A percentile compares a stretch with the other conserved stretches of the same genome.
These are phyloP conservation scores for Microctonus aethiopoides DNA, from an alignment of 2,888 invertebrate genomes.

Conservation along the genomic window DNA sequence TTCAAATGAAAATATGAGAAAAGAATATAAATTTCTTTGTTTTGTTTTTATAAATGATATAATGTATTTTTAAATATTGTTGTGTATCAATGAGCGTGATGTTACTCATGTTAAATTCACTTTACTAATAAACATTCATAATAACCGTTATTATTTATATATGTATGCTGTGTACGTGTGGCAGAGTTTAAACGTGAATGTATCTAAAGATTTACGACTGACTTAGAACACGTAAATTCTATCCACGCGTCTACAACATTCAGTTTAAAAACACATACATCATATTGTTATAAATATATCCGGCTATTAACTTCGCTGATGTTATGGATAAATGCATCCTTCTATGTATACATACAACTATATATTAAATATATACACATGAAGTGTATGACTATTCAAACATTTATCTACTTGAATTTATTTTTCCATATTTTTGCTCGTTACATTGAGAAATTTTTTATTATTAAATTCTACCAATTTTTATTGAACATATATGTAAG, in stretches of 20 bases:
- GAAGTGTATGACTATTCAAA: neutral
- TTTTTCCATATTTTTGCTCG: neutral
- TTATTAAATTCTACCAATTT: neutral
- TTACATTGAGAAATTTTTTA: neutral
- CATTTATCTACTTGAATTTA: neutral
- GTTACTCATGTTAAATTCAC: neutral
- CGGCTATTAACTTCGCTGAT: neutral
- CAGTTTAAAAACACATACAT: slow-evolving; percentile 20
- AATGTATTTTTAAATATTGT: neutral
- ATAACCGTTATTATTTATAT: slow-evolving; percentile 10
- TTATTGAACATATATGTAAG: neutral
- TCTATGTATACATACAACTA: neutral
- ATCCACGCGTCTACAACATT: slow-evolving; percentile 5
- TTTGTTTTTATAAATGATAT: neutral
- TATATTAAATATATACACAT: neutral
- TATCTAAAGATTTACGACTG: slow-evolving; percentile 8
- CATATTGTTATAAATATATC: slow-evolving; percentile 23
- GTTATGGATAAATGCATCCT: neutral
- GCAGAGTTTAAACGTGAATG: neutral
- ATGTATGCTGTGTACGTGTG: neutral
- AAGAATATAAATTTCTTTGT: too few species aligned
- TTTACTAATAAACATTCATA: slow-evolving; percentile 18
- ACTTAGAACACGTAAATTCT: slow-evolving; percentile 24
- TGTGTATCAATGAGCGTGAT: neutral
- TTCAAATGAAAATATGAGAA: neutral